Percentiles rank a stretch among this genome's conserved stretches.
phyloP scores from a whole-genome alignment of 2,888 invertebrate genomes.

The Lochmaea capreae region DNA sequence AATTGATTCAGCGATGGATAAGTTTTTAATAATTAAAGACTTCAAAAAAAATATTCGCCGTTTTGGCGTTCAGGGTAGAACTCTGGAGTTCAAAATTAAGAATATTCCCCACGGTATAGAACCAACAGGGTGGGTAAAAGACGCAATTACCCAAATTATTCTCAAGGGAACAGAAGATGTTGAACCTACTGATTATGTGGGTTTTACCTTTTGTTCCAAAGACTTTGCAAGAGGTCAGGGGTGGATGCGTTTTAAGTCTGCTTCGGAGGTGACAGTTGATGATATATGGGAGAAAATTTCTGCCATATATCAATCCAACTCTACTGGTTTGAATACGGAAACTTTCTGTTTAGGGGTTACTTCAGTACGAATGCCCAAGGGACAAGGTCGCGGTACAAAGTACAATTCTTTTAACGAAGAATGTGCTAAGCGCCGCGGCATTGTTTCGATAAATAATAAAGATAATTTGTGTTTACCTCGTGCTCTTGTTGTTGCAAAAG shows the following conservation, averaged over 20 bases:
- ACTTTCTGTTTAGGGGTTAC: conserved; percentile 42
- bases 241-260: conserved; percentile 58
- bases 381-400: not conserved
- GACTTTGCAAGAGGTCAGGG: conserved; percentile 7
- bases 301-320: conserved; percentile 26
- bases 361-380: conserved; percentile 21
- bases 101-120: not conserved
- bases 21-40: too few relatives aligned
- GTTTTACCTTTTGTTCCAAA: conserved; percentile 12
- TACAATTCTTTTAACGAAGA: conserved; percentile 39
- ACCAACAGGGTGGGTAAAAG: not conserved
- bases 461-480: conserved; percentile 43
- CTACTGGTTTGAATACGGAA: conserved; percentile 37
- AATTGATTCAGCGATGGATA: too few relatives aligned
- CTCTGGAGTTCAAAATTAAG: conserved; percentile 22
- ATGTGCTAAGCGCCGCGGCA: conserved; percentile 31
- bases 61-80: not conserved
- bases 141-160: not conserved
- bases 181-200: conserved; percentile 7
- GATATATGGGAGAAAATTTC: not conserved
- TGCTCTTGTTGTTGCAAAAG: conserved; percentile 40
- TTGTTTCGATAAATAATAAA: conserved; percentile 40
- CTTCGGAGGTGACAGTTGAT: conserved; percentile 7
- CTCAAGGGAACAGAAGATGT: not conserved
- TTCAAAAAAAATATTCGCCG: too few relatives aligned